phyloP scores from a whole-genome alignment of 2,797 vertebrate genomes.

The Lacerta bilineata region DNA sequence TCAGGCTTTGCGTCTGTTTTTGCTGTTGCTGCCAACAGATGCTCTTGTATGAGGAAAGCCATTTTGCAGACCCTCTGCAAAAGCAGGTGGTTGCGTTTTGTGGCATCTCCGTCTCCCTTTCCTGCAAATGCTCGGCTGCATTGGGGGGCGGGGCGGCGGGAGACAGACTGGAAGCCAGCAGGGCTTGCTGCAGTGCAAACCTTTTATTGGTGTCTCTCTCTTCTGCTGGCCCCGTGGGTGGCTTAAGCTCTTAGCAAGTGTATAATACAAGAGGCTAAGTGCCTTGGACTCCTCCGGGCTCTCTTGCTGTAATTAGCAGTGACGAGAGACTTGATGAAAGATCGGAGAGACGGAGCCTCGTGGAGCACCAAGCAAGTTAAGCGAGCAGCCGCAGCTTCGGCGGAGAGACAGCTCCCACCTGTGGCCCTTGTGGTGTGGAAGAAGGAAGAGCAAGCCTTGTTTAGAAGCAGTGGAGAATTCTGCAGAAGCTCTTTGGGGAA shows the following conservation, averaged over 20 bases:
- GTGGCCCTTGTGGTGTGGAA: neutral
- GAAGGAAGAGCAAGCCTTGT: neutral
- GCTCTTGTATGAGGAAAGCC: constrained; percentile 45
- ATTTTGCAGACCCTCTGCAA: constrained; percentile 43
- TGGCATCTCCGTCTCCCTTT: constrained; percentile 37
- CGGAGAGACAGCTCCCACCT: neutral
- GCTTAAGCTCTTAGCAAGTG: constrained; percentile 49
- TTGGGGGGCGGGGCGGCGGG: constrained; percentile 18
- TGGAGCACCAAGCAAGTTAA: constrained; percentile 21
- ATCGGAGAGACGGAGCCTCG: constrained; percentile 36
- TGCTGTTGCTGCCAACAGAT: neutral
- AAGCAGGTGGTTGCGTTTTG: fast-evolving
- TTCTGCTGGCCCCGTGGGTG: constrained; percentile 36
- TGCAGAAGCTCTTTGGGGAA: no score
- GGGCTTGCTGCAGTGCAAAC: constrained; percentile 53
- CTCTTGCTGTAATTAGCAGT: constrained; percentile 65
- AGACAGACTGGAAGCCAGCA: constrained; percentile 2
- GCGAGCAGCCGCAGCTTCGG: neutral
- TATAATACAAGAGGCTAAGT: constrained; percentile 64
- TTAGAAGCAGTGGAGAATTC: neutral
- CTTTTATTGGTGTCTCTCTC: neutral
- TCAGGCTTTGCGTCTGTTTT: neutral
- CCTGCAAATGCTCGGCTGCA: constrained; percentile 34
- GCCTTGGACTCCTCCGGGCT: constrained; percentile 60
- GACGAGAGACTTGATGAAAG: constrained; percentile 65